Percentiles rank a stretch among this genome's conserved stretches.
Conservation (phyloP, 2,888 invertebrate species). For the Dascillus cervinus region DNA sequence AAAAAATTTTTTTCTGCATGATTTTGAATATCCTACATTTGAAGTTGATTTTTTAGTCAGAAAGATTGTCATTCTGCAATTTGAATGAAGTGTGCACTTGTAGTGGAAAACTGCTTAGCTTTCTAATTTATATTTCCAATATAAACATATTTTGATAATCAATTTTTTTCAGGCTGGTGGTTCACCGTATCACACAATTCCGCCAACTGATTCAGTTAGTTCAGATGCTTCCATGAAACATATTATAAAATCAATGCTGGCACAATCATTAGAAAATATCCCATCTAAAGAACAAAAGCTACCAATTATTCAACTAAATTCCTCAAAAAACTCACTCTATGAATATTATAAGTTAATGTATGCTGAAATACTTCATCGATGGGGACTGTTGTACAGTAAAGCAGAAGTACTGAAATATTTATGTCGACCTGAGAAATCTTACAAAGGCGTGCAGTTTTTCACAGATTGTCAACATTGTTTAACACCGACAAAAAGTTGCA, state of each 20-base stretch:
- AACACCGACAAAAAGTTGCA: conserved; percentile 57
- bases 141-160: too few relatives aligned
- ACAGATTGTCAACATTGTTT: conserved; percentile 66
- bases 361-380: conserved; percentile 74
- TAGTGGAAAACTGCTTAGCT: too few relatives aligned
- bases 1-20: too few relatives aligned
- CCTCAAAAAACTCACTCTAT: conserved; percentile 52
- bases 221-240: conserved; percentile 72
- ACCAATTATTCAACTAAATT: conserved; percentile 23
- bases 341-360: conserved; percentile 82
- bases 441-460: conserved; percentile 59
- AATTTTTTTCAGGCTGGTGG: conserved; percentile 53
- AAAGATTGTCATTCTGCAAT: too few relatives aligned
- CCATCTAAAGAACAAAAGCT: conserved; percentile 41
- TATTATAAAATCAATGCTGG: conserved; percentile 57
- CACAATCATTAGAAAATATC: conserved; percentile 70
- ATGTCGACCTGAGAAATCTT: conserved; percentile 38
- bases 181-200: conserved; percentile 88
- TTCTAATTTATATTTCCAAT: too few relatives aligned
- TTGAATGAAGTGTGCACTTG: too few relatives aligned
- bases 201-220: conserved; percentile 66
- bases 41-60: too few relatives aligned
- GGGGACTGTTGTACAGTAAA: conserved; percentile 40
- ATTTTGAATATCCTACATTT: too few relatives aligned
- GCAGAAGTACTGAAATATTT: conserved; percentile 58